Evolutionary conservation across 2,797 vertebrate genomes (phyloP).

Genomic region (Cottoperca gobio): DNA sequence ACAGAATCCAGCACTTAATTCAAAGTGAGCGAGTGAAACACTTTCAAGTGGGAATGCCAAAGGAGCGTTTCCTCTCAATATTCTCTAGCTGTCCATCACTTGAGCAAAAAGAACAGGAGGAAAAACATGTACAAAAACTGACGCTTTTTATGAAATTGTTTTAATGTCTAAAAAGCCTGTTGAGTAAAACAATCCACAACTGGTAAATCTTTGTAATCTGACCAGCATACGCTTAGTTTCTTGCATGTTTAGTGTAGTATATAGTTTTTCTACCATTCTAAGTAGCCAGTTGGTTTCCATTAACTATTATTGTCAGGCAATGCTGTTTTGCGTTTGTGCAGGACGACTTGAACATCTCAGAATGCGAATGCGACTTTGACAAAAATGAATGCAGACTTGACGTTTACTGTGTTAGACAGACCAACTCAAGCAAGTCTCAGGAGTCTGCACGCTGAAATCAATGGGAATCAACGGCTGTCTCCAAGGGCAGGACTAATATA

Average conservation of each 20-base stretch:
- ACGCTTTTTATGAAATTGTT: not conserved
- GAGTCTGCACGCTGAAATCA: not conserved
- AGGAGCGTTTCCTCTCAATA: not conserved
- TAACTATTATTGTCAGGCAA: not conserved
- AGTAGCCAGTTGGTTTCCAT: not conserved
- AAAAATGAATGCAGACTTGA: not conserved
- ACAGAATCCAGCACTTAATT: conserved; percentile 42
- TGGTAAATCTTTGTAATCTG: not conserved
- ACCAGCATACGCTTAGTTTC: not conserved
- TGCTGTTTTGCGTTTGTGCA: not conserved
- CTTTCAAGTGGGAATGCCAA: conserved; percentile 28
- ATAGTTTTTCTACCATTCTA: not conserved
- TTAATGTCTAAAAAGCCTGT: not conserved
- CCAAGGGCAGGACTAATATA: not conserved
- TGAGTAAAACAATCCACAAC: not conserved
- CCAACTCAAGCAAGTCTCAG: not conserved
- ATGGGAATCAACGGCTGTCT: not conserved
- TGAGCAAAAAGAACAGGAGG: not conserved
- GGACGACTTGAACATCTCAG: not conserved
- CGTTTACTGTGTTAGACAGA: not conserved
- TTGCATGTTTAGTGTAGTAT: not conserved
- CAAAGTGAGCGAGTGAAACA: conserved; percentile 9
- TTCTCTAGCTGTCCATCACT: not conserved
- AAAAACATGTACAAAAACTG: not conserved
- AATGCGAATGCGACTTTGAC: not conserved